Percentiles rank a stretch among this genome's conserved stretches.
phyloP scores from a whole-genome alignment of 2,113 vertebrate genomes.

The Sturnira hondurensis region DNA sequence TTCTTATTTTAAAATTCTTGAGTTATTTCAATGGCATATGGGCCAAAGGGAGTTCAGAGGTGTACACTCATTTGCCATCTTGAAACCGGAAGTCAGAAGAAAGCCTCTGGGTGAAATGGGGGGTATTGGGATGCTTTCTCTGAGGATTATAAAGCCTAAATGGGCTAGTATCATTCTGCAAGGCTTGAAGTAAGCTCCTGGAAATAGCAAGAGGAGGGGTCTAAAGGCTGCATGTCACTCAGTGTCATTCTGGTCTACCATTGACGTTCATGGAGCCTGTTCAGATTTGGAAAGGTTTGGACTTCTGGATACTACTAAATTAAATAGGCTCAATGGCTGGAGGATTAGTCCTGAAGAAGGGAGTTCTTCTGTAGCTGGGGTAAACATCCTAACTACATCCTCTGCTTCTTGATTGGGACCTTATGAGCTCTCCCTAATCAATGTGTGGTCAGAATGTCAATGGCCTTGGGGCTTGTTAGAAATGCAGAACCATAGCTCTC shows the following conservation, averaged over 20 bases:
- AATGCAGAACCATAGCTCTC: neutral
- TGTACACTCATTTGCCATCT: neutral
- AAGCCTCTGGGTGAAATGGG: neutral
- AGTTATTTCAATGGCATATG: neutral
- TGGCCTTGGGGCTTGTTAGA: neutral
- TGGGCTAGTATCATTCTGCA: neutral
- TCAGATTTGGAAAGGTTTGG: neutral
- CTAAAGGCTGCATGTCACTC: neutral
- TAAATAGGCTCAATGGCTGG: neutral
- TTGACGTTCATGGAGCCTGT: neutral
- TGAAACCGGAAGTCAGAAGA: neutral
- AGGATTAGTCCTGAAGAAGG: neutral
- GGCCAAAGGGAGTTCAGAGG: neutral
- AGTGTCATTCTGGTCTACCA: no score
- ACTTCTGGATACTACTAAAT: neutral
- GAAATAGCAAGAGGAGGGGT: neutral
- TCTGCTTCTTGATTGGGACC: neutral
- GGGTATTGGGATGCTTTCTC: neutral
- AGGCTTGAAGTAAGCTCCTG: neutral
- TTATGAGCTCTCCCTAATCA: neutral
- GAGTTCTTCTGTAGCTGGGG: no score
- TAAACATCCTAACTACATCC: neutral
- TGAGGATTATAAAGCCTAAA: neutral
- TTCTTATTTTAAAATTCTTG: neutral
- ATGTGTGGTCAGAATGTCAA: neutral